Evolutionary conservation across 2,888 invertebrate genomes (phyloP).

Genomic region (Xylophagus ater): DNA sequence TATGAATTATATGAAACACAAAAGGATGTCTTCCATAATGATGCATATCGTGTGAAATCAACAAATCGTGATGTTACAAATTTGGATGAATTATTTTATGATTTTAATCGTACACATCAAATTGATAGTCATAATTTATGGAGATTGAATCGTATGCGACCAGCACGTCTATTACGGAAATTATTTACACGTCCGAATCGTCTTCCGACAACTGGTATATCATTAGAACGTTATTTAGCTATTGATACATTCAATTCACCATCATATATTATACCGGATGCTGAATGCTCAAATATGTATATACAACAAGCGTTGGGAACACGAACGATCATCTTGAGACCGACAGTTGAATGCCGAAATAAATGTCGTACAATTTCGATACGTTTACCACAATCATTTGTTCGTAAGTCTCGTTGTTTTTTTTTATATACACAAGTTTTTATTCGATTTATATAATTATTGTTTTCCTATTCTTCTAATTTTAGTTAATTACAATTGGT

Average conservation of each 20-base stretch:
- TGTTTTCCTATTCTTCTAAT: not conserved
- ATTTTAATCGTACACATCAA: constrained; percentile 29
- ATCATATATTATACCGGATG: constrained; percentile 59
- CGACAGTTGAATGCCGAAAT: constrained; percentile 63
- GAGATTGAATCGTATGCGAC: constrained; percentile 68
- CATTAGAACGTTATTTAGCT: constrained; percentile 64
- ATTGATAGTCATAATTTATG: constrained; percentile 33
- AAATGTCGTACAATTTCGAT: constrained; percentile 62
- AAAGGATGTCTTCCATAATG: constrained; percentile 50
- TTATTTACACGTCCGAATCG: constrained; percentile 60
- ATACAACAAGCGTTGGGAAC: constrained; percentile 61
- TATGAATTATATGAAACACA: constrained; percentile 48
- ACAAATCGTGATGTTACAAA: constrained; percentile 32
- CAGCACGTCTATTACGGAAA: constrained; percentile 58
- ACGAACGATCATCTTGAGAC: constrained; percentile 58
- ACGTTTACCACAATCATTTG: constrained; percentile 57
- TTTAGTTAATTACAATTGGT: constrained; percentile 64
- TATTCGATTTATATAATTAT: not conserved
- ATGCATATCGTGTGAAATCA: constrained; percentile 44
- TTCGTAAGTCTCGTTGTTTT: constrained; percentile 50
- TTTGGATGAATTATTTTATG: constrained; percentile 34
- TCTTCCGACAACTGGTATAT: constrained; percentile 61
- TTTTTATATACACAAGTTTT: not conserved
- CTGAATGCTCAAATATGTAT: constrained; percentile 73
- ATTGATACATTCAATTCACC: constrained; percentile 60